Evolutionary conservation across 1,140 invertebrate species (phyloP).

Genomic region (Caenorhabditis remanei): DNA sequence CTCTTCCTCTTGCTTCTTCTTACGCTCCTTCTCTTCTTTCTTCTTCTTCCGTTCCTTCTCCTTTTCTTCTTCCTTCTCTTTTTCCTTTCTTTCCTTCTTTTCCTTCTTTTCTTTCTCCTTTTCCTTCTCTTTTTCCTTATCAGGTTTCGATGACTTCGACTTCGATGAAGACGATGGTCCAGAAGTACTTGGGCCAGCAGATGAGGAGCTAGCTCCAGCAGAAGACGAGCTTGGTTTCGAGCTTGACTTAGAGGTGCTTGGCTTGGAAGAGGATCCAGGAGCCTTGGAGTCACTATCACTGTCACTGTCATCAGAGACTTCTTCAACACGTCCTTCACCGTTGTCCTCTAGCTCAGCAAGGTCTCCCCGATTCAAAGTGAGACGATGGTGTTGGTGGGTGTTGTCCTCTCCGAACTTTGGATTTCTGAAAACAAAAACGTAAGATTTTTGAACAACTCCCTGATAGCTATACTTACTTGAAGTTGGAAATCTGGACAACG

Average conservation of each 20-base stretch:
- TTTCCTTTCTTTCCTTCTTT: not conserved
- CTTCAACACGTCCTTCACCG: not conserved
- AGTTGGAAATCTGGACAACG: constrained; percentile 15
- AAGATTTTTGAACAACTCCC: too few species aligned
- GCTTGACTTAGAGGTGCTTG: too few species aligned
- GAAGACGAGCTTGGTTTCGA: not conserved
- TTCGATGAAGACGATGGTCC: not conserved
- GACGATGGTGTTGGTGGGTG: not conserved
- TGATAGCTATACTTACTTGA: not conserved
- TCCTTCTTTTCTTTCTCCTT: not conserved
- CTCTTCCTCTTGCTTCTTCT: too few species aligned
- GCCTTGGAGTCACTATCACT: too few species aligned
- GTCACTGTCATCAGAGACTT: too few species aligned
- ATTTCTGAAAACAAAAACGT: not conserved
- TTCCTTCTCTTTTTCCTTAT: constrained; percentile 3
- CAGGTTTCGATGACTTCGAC: not conserved
- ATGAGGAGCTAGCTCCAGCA: not conserved
- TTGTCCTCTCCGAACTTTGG: constrained; percentile 8
- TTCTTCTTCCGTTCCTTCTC: not conserved
- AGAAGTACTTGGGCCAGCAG: not conserved
- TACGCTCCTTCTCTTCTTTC: not conserved
- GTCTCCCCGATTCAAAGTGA: not conserved
- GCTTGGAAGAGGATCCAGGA: too few species aligned
- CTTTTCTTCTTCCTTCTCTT: not conserved
- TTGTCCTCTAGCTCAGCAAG: not conserved